Evolutionary conservation across 2,113 vertebrate genomes (phyloP).

Genomic region (Forbesichthys agassizii): DNA sequence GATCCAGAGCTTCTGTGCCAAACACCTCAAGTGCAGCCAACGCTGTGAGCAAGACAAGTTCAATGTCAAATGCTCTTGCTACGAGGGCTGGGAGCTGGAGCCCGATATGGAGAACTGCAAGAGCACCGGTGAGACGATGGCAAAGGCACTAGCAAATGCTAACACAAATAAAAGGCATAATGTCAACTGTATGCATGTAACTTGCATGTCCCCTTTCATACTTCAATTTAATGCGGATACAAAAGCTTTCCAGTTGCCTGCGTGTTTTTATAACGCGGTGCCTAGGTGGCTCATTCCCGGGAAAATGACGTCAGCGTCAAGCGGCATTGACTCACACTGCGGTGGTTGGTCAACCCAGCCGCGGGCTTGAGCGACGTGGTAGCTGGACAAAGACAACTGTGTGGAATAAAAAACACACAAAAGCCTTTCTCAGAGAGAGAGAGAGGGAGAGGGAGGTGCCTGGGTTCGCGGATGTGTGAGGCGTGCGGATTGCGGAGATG

Average conservation of each 20-base stretch:
- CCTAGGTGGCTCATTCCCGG: not conserved
- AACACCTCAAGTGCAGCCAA: constrained; percentile 97
- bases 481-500: constrained; percentile 5
- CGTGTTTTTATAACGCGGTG: not conserved
- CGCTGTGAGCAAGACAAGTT: constrained; percentile 95
- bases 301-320: too few species aligned
- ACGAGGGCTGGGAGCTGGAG: constrained; percentile 93
- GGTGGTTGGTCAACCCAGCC: too few species aligned
- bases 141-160: not conserved
- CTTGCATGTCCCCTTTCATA: too few species aligned
- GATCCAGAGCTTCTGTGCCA: constrained; percentile 97
- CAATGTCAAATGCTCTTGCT: constrained; percentile 95
- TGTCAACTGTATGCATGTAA: too few species aligned
- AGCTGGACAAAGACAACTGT: not conserved
- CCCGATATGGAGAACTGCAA: constrained; percentile 92
- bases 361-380: not conserved
- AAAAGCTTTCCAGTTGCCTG: too few species aligned
- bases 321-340: too few species aligned
- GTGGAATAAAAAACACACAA: not conserved
- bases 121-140: constrained; percentile 81
- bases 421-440: not conserved
- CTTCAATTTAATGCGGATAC: too few species aligned
- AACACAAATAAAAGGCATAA: too few species aligned
- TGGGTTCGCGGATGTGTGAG: constrained; percentile 7
- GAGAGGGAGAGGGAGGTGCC: constrained; percentile 4